Base-by-base conservation (phyloP, 2,113 vertebrate species). In the Eubucco bourcierii region DNA sequence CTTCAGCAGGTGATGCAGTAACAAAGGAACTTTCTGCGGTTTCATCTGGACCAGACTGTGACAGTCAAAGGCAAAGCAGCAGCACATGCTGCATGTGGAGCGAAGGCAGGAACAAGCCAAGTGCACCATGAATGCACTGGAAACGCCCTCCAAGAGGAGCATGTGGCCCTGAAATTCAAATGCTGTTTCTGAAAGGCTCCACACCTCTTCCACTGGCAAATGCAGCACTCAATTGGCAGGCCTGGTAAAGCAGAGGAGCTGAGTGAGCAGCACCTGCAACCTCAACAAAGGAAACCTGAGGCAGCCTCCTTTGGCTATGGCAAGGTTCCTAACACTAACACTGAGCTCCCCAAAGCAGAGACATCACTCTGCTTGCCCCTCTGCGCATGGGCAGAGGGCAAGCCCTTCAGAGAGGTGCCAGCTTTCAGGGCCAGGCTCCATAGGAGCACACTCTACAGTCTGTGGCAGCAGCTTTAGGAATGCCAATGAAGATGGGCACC, bases 361-460 rank as follows among this genome's bases (percentile, higher is more conserved):
- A 2, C 1, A 52, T 3, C 33, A 28, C n/a, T 8, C 7, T 3
- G 29, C 55, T 72, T 71, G 52, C 2, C 3, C 28, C 4, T 33
- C 17, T 15, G 55, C 23, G 2, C 3, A 39, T 3, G 11, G 37
- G 37, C 37, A 29, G 63, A 55, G 52, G 44, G 24, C n/a, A 70
- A 33, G 28, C 19, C 25, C 34, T 59, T 25, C 3, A 4, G 60
- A 2, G 29, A 72, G 65, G 52, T 25, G 58, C 52, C 59, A 7
- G 2, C 0, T 2, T 56, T 15, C 21, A 24, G 53, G 73, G 37
- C 41, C 80, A 50, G 52, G n/a, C 70, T 67, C 7, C 1, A 0
- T 28, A 7, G 34, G 34, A 2, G 3, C n/a, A 3, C 53, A 4
- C 52, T 24, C 75, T 37, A 34, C 9, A 6, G 44, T 8, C 55